Percentiles rank a stretch among this genome's conserved stretches.
Evolutionary conservation across 2,888 invertebrate species (phyloP).

Genomic region (Reticulitermes lucifugus): DNA sequence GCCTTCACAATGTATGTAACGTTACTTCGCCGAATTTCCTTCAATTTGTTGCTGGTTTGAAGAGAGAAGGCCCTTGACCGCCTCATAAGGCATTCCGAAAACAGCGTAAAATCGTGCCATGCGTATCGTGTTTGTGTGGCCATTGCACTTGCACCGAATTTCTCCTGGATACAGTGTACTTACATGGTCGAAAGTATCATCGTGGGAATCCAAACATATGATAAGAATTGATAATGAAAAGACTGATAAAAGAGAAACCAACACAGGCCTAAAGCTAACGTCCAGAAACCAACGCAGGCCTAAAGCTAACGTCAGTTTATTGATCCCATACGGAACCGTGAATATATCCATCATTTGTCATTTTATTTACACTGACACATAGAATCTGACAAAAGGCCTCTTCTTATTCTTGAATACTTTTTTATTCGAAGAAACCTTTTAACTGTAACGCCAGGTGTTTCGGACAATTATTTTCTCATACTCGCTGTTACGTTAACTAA

Average conservation of each 20-base stretch:
- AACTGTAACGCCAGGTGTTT: constrained; percentile 2
- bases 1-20: too few relatives aligned
- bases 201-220: constrained; percentile 1
- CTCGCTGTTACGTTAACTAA: background rate
- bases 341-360: constrained; percentile 4
- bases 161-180: background rate
- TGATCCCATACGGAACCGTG: background rate
- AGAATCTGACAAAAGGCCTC: background rate
- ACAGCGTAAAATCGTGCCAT: too few relatives aligned
- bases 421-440: constrained; percentile 7
- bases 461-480: constrained; percentile 27
- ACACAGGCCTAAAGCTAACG: background rate
- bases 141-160: background rate
- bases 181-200: background rate
- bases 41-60: too few relatives aligned
- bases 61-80: too few relatives aligned
- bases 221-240: background rate
- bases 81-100: too few relatives aligned
- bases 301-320: constrained; percentile 1
- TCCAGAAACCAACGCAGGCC: background rate
- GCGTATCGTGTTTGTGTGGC: background rate
- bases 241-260: constrained; percentile 4
- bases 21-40: too few relatives aligned
- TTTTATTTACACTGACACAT: background rate
- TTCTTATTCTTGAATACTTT: background rate